These are phyloP conservation scores for Notothenia rossii DNA, from an alignment of 2,113 vertebrate genomes.

Conservation along the genomic window DNA sequence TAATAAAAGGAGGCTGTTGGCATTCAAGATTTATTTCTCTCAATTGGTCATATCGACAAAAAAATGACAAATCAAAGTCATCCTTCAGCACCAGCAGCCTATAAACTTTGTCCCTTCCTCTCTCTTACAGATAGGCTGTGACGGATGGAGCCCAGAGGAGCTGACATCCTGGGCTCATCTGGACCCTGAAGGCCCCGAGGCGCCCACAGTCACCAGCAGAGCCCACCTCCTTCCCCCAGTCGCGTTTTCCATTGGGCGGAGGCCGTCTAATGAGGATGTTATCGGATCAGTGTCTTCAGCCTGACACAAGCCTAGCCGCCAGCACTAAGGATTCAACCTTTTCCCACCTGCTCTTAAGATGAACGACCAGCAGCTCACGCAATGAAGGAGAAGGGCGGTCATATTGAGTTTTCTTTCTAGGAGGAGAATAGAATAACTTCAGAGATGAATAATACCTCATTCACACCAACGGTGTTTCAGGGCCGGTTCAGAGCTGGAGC, in stretches of 20 bases:
- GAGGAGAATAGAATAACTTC: conserved; percentile 49
- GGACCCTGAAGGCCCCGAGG: conserved; percentile 56
- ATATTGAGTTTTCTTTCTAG: conserved; percentile 46
- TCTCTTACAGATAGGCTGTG: conserved; percentile 27
- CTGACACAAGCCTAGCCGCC: conserved; percentile 60
- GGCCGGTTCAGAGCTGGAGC: too few relatives aligned
- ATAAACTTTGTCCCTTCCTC: conserved; percentile 15
- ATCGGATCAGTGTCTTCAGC: conserved; percentile 74
- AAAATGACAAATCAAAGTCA: conserved; percentile 40
- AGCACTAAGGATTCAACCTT: conserved; percentile 61
- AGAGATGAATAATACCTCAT: conserved; percentile 14
- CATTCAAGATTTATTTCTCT: background rate
- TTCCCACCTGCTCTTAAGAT: conserved; percentile 66
- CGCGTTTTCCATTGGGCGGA: conserved; percentile 36
- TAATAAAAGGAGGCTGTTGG: conserved; percentile 6
- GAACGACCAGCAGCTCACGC: conserved; percentile 53
- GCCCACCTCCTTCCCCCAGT: conserved; percentile 62
- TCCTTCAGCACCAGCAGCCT: conserved; percentile 4
- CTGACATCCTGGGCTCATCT: conserved; percentile 68
- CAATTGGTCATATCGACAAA: conserved; percentile 6
- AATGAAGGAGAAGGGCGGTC: conserved; percentile 46
- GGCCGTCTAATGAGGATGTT: conserved; percentile 73
- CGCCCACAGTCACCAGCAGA: conserved; percentile 59
- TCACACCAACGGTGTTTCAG: too few relatives aligned
- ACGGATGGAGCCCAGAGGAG: conserved; percentile 55